phyloP scores from a whole-genome alignment of 2,888 invertebrate genomes.

The Stictocephala bisonia region DNA sequence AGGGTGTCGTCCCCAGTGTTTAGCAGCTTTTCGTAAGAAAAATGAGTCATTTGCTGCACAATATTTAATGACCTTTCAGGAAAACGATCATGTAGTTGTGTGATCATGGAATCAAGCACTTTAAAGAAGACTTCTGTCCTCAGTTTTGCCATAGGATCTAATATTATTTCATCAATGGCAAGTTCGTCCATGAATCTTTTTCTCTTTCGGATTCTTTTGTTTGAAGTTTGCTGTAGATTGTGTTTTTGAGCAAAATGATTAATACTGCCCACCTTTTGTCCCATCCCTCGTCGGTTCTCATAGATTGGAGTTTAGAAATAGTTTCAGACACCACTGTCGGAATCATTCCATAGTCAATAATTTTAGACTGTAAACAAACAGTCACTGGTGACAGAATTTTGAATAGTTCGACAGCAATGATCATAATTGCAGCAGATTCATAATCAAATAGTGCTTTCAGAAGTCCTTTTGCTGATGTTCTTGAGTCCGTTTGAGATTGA shows the following conservation, averaged over 20 bases:
- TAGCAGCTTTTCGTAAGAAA: conserved; percentile 7
- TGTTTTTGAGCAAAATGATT: conserved; percentile 20
- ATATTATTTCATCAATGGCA: conserved; percentile 19
- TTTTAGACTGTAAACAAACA: conserved; percentile 32
- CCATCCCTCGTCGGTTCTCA: conserved; percentile 32
- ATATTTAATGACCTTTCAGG: conserved; percentile 21
- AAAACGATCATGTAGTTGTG: conserved; percentile 27
- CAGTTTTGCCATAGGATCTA: conserved; percentile 10
- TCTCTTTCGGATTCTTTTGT: conserved; percentile 2
- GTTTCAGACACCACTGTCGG: conserved; percentile 17
- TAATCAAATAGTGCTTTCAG: conserved; percentile 8
- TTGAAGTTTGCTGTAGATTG: conserved; percentile 1
- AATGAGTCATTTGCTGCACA: conserved; percentile 3
- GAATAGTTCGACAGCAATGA: neutral
- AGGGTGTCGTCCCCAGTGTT: neutral
- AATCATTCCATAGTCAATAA: conserved; percentile 27
- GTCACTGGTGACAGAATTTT: conserved; percentile 34
- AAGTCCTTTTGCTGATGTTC: conserved; percentile 23
- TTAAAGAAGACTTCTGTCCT: conserved; percentile 31
- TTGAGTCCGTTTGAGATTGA: conserved; percentile 9
- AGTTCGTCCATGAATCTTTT: conserved; percentile 35
- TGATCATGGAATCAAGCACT: conserved; percentile 10
- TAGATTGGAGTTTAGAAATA: neutral
- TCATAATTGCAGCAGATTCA: conserved; percentile 14
- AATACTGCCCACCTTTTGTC: neutral